A percentile compares a stretch with the other conserved stretches of the same genome.
These are phyloP conservation scores for Phytoseiulus persimilis DNA, from an alignment of 2,888 invertebrate species.

Conservation along the genomic window DNA sequence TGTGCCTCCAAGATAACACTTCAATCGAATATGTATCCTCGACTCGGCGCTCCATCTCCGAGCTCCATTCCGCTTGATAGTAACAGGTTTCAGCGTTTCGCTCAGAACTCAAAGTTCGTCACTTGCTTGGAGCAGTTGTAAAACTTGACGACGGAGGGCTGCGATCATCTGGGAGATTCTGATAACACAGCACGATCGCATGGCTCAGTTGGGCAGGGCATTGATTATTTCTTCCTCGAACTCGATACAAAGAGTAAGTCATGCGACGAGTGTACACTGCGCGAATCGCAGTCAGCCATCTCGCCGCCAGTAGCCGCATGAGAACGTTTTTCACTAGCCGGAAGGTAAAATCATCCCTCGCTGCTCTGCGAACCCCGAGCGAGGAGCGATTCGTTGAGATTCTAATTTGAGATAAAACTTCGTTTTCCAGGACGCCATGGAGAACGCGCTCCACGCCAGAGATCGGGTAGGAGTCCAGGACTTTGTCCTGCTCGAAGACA, in stretches of 20 bases:
- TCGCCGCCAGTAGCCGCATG: neutral
- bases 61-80: no score
- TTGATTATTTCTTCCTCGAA: neutral
- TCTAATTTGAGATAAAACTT: neutral
- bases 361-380: no score
- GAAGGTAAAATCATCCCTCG: no score
- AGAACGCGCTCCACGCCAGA: slow-evolving; percentile 56
- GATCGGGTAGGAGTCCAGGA: slow-evolving; percentile 84
- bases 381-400: neutral
- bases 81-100: no score
- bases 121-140: neutral
- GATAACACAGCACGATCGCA: neutral
- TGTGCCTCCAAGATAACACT: no score
- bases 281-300: neutral
- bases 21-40: no score
- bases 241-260: neutral
- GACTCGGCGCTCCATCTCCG: no score
- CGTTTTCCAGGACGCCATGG: slow-evolving; percentile 47
- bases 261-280: neutral
- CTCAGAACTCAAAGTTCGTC: neutral
- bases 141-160: no score
- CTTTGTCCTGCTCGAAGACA: slow-evolving; percentile 80
- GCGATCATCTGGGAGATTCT: no score
- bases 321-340: no score
- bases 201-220: neutral